Evolutionary conservation across 2,113 vertebrate species (phyloP).

Genomic region (Seriola aureovittata): DNA sequence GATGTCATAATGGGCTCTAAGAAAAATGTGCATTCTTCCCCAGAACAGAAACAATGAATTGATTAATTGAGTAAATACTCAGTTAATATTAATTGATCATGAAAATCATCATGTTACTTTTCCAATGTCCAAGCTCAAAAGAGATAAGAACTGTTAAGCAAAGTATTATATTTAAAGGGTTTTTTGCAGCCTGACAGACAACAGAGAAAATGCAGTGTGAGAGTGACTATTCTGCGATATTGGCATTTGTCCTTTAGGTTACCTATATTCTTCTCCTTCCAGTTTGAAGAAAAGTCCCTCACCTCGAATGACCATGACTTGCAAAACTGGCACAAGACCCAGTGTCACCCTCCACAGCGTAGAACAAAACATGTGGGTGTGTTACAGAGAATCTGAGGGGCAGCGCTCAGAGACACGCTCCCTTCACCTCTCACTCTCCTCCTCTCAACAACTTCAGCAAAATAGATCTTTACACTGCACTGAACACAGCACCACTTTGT

Average conservation of each 20-base stretch:
- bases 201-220: neutral
- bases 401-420: slow-evolving; percentile 5
- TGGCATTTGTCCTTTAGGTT: neutral
- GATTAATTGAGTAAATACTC: too few species aligned
- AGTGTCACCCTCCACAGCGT: neutral
- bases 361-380: slow-evolving; percentile 11
- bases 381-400: neutral
- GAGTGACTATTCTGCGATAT: neutral
- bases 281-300: neutral
- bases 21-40: too few species aligned
- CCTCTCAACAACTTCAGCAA: slow-evolving; percentile 43
- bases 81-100: too few species aligned
- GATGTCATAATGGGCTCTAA: too few species aligned
- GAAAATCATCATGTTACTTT: too few species aligned
- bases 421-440: slow-evolving; percentile 8
- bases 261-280: neutral
- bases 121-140: neutral
- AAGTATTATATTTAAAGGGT: neutral
- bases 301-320: neutral
- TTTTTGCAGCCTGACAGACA: neutral
- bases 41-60: too few species aligned
- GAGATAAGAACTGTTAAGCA: neutral
- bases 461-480: slow-evolving; percentile 44
- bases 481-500: slow-evolving; percentile 27
- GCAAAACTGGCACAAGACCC: neutral